phyloP scores from a whole-genome alignment of 2,113 vertebrate genomes.

The Oplegnathus fasciatus region DNA sequence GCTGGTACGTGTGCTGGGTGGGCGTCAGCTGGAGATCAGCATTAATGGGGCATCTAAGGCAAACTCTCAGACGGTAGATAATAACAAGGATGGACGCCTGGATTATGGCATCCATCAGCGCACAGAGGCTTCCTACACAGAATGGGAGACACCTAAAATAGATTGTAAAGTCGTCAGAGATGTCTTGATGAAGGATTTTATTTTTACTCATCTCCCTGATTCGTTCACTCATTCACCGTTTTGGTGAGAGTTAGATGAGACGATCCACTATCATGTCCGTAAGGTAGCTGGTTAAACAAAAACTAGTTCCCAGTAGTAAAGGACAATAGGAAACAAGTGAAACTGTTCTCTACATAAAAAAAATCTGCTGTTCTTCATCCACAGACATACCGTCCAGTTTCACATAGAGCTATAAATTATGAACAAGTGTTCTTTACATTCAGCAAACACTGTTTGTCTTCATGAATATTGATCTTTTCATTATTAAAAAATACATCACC shows the following conservation, averaged over 20 bases:
- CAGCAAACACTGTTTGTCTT: not conserved
- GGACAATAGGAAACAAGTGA: not conserved
- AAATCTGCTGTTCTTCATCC: not conserved
- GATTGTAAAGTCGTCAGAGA: not conserved
- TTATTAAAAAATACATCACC: not conserved
- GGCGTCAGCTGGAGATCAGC: not conserved
- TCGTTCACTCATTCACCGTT: not conserved
- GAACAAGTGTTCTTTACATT: not conserved
- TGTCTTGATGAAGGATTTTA: too few relatives aligned
- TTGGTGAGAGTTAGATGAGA: too few relatives aligned
- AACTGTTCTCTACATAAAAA: too few relatives aligned
- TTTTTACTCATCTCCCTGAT: too few relatives aligned
- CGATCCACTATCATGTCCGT: not conserved
- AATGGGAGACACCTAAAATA: not conserved
- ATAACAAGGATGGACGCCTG: slow-evolving; percentile 3
- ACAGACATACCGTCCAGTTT: not conserved
- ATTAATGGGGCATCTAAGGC: slow-evolving; percentile 2
- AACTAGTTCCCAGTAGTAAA: not conserved
- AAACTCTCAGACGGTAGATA: not conserved
- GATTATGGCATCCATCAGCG: slow-evolving; percentile 1
- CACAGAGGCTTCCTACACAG: not conserved
- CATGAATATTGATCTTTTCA: not conserved
- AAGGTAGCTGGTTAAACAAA: not conserved
- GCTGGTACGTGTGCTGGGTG: not conserved
- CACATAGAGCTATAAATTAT: not conserved